Conservation (phyloP, 2,797 vertebrate species). For the Pseudochaenichthys georgianus region DNA sequence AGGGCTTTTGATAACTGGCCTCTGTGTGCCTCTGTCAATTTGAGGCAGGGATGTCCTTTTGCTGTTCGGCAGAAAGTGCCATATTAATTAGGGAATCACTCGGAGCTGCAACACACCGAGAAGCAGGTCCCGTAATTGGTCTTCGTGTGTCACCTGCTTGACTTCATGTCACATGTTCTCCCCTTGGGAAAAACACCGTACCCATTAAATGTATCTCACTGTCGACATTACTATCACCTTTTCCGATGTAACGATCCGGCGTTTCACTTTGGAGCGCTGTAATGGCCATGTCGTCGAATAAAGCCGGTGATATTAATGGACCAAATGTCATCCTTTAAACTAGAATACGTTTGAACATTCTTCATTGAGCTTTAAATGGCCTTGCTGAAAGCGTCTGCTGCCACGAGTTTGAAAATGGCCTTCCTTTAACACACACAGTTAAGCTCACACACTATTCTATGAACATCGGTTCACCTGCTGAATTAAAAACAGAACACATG, state of each 20-base stretch:
- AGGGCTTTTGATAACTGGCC: constrained; percentile 78
- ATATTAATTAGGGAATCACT: constrained; percentile 69
- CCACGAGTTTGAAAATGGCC: neutral
- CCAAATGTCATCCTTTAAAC: constrained; percentile 20
- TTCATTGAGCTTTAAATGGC: neutral
- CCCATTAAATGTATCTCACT: constrained; percentile 57
- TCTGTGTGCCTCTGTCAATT: constrained; percentile 80
- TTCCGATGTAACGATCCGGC: constrained; percentile 44
- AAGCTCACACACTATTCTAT: too few species aligned
- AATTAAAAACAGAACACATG: too few species aligned
- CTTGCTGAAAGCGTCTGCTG: neutral
- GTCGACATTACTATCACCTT: constrained; percentile 58
- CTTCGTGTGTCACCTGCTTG: constrained; percentile 70
- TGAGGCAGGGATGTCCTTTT: constrained; percentile 73
- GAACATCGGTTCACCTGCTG: too few species aligned
- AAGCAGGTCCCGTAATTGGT: constrained; percentile 69
- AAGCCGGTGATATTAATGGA: constrained; percentile 14
- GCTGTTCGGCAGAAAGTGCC: constrained; percentile 73
- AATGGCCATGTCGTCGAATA: constrained; percentile 21
- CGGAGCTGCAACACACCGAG: constrained; percentile 26
- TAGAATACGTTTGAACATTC: neutral
- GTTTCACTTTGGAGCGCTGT: constrained; percentile 40
- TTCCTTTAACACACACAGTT: too few species aligned
- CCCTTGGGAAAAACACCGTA: constrained; percentile 53
- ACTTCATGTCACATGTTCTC: constrained; percentile 60